phyloP scores from a whole-genome alignment of 2,888 invertebrate genomes.

The Pycnomerus fuliginosus region DNA sequence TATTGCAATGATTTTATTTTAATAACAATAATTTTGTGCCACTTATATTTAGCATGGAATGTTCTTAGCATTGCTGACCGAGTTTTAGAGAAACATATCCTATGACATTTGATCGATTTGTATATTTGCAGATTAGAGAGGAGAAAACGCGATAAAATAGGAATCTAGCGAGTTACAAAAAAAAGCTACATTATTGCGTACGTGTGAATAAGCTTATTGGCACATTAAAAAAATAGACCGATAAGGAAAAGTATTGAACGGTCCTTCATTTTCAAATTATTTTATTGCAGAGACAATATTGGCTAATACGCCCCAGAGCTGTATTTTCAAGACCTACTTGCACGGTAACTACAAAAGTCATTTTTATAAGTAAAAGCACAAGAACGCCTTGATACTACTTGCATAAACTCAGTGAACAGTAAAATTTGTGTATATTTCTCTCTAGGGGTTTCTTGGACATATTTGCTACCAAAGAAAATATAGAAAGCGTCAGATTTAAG shows the following conservation, averaged over 20 bases:
- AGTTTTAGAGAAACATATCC: slow-evolving; percentile 4
- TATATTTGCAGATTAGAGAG: background rate
- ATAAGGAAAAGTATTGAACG: slow-evolving; percentile 6
- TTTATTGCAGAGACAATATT: no score
- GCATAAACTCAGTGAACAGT: no score
- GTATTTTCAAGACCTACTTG: no score
- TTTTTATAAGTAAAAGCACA: slow-evolving; percentile 24
- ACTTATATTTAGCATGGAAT: slow-evolving; percentile 34
- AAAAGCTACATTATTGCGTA: slow-evolving; percentile 1
- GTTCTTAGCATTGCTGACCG: slow-evolving; percentile 14
- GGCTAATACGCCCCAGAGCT: no score
- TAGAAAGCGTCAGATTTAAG: no score
- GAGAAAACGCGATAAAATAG: slow-evolving; percentile 8
- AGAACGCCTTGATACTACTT: slow-evolving; percentile 15
- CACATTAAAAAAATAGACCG: slow-evolving; percentile 29
- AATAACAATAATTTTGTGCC: slow-evolving; percentile 28
- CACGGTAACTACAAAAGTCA: slow-evolving; percentile 26
- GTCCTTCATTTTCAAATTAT: no score
- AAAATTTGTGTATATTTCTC: no score
- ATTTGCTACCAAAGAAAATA: no score
- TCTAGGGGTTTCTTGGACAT: no score
- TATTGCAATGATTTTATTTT: slow-evolving; percentile 30
- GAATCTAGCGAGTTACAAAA: slow-evolving; percentile 8
- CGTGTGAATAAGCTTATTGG: slow-evolving; percentile 27
- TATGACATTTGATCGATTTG: slow-evolving; percentile 4